These are phyloP conservation scores for Diadromus collaris DNA, from an alignment of 2,888 invertebrate genomes.

Conservation along the genomic window DNA sequence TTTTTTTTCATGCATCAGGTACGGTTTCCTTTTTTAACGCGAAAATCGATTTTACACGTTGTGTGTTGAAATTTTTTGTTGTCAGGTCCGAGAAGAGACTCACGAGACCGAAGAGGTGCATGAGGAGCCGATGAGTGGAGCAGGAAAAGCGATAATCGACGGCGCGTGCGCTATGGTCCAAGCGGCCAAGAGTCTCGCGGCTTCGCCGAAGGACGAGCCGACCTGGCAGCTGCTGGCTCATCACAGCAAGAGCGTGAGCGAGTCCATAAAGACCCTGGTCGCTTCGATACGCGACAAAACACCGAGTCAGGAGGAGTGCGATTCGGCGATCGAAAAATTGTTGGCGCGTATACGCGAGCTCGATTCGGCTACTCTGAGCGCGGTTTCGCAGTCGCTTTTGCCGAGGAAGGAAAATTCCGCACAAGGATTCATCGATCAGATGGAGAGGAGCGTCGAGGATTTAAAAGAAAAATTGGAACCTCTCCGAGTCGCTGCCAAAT, in stretches of 20 bases:
- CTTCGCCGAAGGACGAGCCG: slow-evolving; percentile 94
- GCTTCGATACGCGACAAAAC: slow-evolving; percentile 97
- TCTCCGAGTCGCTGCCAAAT: slow-evolving; percentile 91
- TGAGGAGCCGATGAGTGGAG: slow-evolving; percentile 91
- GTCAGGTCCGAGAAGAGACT: slow-evolving; percentile 70
- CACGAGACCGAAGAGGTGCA: slow-evolving; percentile 44
- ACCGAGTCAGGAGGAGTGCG: slow-evolving; percentile 97
- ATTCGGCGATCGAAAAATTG: slow-evolving; percentile 89
- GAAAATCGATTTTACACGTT: not conserved
- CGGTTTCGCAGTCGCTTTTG: slow-evolving; percentile 90
- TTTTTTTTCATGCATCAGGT: not conserved
- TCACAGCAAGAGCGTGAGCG: slow-evolving; percentile 97
- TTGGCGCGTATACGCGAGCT: slow-evolving; percentile 89
- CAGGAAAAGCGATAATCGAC: slow-evolving; percentile 90
- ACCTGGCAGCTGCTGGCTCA: slow-evolving; percentile 97
- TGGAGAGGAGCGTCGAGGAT: slow-evolving; percentile 90
- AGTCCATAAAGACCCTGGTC: slow-evolving; percentile 97
- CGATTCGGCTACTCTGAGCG: slow-evolving; percentile 93
- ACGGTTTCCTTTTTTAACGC: not conserved
- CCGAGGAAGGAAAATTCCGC: slow-evolving; percentile 88
- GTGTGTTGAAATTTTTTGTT: slow-evolving; percentile 1
- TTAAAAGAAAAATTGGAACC: slow-evolving; percentile 93
- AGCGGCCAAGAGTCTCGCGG: slow-evolving; percentile 93
- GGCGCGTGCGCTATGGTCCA: slow-evolving; percentile 95
- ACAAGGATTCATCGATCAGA: slow-evolving; percentile 89